Evolutionary conservation across 2,888 invertebrate genomes (phyloP).

Genomic region (Phymatocera aterrima): DNA sequence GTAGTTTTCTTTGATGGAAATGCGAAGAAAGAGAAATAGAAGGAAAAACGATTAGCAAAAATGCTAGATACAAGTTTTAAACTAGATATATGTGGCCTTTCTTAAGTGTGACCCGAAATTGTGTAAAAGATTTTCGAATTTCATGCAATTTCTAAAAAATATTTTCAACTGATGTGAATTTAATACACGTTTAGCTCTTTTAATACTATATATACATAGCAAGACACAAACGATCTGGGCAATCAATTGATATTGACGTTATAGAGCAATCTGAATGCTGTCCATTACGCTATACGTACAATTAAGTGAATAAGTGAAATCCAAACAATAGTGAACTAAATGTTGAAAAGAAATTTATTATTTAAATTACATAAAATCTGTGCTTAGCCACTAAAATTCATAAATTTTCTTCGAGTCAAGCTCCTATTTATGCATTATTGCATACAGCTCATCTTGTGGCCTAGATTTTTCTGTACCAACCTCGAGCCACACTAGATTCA

Average conservation of each 20-base stretch:
- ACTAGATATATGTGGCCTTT: constrained; percentile 75
- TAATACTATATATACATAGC: not conserved
- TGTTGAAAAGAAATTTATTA: constrained; percentile 1
- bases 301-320: constrained; percentile 11
- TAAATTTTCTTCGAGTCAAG: not conserved
- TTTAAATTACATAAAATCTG: not conserved
- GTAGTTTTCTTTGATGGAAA: not conserved
- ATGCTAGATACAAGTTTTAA: constrained; percentile 69
- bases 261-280: constrained; percentile 57
- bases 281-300: constrained; percentile 54
- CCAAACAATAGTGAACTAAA: not conserved
- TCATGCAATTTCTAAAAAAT: constrained; percentile 17
- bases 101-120: constrained; percentile 66
- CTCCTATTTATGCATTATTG: constrained; percentile 8
- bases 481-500: constrained; percentile 49
- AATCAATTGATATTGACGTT: constrained; percentile 53
- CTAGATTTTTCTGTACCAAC: constrained; percentile 58
- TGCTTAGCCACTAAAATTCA: constrained; percentile 18
- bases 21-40: not conserved
- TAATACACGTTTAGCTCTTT: constrained; percentile 18
- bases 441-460: constrained; percentile 55
- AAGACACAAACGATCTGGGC: constrained; percentile 17
- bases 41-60: constrained; percentile 56
- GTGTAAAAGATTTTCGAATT: constrained; percentile 55
- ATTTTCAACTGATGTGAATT: not conserved